Evolutionary conservation across 2,888 invertebrate genomes (phyloP).

Genomic region (Biston betularia): DNA sequence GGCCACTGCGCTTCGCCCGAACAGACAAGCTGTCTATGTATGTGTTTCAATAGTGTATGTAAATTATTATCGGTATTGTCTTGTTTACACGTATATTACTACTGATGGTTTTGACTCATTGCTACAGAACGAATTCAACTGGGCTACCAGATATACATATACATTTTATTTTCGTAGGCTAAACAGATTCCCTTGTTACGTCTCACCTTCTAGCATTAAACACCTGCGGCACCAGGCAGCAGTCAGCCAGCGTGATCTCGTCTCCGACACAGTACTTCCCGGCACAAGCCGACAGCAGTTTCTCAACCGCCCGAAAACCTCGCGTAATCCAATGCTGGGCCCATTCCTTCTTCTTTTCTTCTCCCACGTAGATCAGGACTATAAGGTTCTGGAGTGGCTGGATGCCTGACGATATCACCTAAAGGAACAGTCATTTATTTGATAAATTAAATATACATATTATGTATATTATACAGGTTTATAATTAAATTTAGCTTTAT

Average conservation of each 20-base stretch:
- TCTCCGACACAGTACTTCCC: conserved; percentile 98
- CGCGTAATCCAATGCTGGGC: conserved; percentile 96
- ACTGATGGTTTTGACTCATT: too few species aligned
- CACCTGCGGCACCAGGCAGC: conserved; percentile 97
- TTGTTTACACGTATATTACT: too few species aligned
- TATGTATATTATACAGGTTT: too few species aligned
- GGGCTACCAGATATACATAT: too few species aligned
- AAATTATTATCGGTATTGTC: too few species aligned
- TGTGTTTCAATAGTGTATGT: too few species aligned
- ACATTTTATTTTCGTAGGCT: too few species aligned
- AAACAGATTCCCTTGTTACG: neutral
- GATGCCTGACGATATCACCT: conserved; percentile 95
- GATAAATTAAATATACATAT: too few species aligned
- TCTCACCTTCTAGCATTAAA: conserved; percentile 95
- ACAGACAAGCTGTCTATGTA: too few species aligned
- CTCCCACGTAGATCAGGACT: conserved; percentile 94
- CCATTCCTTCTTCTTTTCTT: conserved; percentile 97
- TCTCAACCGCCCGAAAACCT: conserved; percentile 96
- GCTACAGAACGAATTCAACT: too few species aligned
- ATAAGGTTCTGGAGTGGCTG: conserved; percentile 98
- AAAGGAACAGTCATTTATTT: conserved; percentile 15
- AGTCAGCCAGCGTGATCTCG: conserved; percentile 97
- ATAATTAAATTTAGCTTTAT: too few species aligned
- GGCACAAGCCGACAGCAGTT: conserved; percentile 92
- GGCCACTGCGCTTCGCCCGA: too few species aligned